These are phyloP conservation scores for Noctilio leporinus DNA, from an alignment of 2,113 vertebrate species.

Conservation along the genomic window DNA sequence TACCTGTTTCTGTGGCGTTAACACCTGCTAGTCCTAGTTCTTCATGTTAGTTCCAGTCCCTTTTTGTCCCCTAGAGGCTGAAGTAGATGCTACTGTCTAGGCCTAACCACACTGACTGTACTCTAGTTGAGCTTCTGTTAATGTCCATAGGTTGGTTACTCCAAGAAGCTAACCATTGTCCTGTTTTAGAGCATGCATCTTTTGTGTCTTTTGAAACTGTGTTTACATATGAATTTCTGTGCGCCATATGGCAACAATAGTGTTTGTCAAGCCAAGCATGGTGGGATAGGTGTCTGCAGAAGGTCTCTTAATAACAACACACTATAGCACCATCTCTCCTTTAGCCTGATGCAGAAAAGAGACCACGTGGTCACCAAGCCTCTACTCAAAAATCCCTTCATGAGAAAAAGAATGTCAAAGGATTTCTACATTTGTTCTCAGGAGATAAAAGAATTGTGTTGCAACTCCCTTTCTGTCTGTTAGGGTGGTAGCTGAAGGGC, in stretches of 20 bases:
- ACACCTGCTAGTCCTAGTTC: slow-evolving; percentile 66
- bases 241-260: background rate
- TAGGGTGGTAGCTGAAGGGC: background rate
- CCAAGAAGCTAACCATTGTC: slow-evolving; percentile 60
- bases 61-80: slow-evolving; percentile 58
- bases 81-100: slow-evolving; percentile 43
- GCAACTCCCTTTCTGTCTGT: background rate
- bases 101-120: slow-evolving; percentile 79
- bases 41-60: slow-evolving; percentile 67
- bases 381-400: background rate
- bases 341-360: background rate
- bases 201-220: slow-evolving; percentile 45
- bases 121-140: slow-evolving; percentile 55
- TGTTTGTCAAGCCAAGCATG: background rate
- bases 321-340: background rate
- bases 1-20: slow-evolving; percentile 70
- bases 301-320: background rate
- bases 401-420: background rate
- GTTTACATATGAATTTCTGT: slow-evolving; percentile 49
- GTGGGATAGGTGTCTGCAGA: slow-evolving; percentile 47
- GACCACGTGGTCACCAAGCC: background rate
- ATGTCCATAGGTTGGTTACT: slow-evolving; percentile 53
- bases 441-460: background rate
- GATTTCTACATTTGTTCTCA: background rate
- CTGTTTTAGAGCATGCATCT: slow-evolving; percentile 73